Evolutionary conservation across 2,113 vertebrate genomes (phyloP), one percentile per base, ranked within the genome.

Genomic region (Hiodon tergisus): DNA sequence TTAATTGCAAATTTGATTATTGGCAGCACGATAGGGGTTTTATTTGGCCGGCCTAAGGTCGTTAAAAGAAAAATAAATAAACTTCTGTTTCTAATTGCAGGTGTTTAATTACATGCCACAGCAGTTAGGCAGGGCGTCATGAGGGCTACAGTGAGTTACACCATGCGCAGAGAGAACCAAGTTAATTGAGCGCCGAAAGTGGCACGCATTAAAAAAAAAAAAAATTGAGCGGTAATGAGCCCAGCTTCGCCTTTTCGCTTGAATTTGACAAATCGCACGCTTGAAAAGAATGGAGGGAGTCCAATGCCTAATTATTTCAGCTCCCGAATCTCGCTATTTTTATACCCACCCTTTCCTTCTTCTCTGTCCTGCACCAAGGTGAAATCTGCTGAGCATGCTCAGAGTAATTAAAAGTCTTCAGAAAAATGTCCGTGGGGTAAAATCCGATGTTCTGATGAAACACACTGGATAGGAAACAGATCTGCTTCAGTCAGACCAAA

Each of bases 191-290:
- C 11, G 11, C 55, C 14, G 16, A 16, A 11, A 74, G 51, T 55
- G 16, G 52, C 10, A 65, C 16, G n/a, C 50, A 31, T 31, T 31
- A 31, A 31, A 31, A 31, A 31, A 67, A 65, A 48, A 67, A 14
- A 74, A 48, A 7, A 54, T 47, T 17, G 16, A 3, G 6, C 61
- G 55, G 61, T 73, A 67, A 66, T 58, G 16, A 74, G 50, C 52
- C 54, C 16, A 46, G 31, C 3, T 16, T 13, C 16, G 7, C 57
- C 51, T 67, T 74, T 57, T 53, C 72, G 58, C 9, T 11, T 66
- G 62, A 74, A 73, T n/a, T 66, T 74, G 52, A 11, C 11, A 57
- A 54, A 74, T 65, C 6, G 16, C 8, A 65, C 9, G 14, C 48
- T 65, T 54, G 31, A 48, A 61, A 48, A 59, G 68, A 55, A 7